Percentiles rank a stretch among this genome's conserved stretches.
Evolutionary conservation across 2,113 vertebrate species (phyloP).

Genomic region (Prietella phreatophila): DNA sequence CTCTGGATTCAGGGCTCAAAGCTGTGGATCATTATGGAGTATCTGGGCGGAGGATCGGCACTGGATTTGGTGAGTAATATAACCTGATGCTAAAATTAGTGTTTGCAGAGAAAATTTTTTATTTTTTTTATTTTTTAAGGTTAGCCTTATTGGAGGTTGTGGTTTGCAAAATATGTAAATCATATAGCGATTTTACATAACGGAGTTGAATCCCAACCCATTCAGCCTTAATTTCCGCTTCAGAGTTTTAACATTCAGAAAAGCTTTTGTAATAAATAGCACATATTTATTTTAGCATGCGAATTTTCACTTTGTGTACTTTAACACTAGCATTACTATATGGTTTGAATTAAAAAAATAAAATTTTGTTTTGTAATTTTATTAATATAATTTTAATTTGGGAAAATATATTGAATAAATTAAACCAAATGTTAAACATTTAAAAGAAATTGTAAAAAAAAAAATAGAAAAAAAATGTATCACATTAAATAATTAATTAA

Average conservation of each 20-base stretch:
- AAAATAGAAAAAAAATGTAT: too few relatives aligned
- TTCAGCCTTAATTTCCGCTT: neutral
- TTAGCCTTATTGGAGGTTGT: neutral
- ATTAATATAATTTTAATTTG: neutral
- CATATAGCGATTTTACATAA: neutral
- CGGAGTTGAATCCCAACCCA: neutral
- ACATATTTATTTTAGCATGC: neutral
- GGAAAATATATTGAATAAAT: too few relatives aligned
- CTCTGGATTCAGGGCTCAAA: constrained; percentile 82
- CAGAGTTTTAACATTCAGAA: neutral
- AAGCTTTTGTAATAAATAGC: neutral
- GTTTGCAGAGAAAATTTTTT: too few relatives aligned
- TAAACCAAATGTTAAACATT: too few relatives aligned
- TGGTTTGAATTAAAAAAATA: too few relatives aligned
- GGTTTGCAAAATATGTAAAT: neutral
- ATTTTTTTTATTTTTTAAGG: too few relatives aligned
- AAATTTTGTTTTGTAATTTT: neutral
- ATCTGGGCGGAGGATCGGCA: constrained; percentile 90
- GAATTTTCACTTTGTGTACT: neutral
- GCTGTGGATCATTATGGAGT: constrained; percentile 98
- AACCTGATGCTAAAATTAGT: neutral
- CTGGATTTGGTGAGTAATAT: constrained; percentile 87
- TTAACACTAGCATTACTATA: neutral
- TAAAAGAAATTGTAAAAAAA: neutral
- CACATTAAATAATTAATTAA: too few relatives aligned